phyloP scores from a whole-genome alignment of 2,888 invertebrate genomes.

The Noctua fimbriata region DNA sequence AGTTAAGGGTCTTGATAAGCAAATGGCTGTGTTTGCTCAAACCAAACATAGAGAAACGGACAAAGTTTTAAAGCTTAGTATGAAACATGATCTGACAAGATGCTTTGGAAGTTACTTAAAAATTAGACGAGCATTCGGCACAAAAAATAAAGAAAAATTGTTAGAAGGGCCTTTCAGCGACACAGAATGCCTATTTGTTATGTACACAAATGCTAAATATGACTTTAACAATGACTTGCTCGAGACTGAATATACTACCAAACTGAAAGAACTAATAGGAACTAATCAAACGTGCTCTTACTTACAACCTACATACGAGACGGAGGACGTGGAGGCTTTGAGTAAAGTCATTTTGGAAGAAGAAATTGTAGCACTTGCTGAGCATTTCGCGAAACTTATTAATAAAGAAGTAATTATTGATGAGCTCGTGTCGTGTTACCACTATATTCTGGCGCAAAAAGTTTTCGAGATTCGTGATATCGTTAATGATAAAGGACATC shows the following conservation, averaged over 20 bases:
- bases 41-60: background rate
- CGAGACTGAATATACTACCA: background rate
- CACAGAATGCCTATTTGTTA: constrained; percentile 4
- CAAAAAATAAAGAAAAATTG: background rate
- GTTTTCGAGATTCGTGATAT: background rate
- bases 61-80: background rate
- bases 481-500: background rate
- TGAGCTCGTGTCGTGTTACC: background rate
- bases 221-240: background rate
- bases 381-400: background rate
- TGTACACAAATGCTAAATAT: constrained; percentile 1
- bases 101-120: background rate
- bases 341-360: background rate
- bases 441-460: constrained; percentile 4
- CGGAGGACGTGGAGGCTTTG: background rate
- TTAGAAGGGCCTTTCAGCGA: background rate
- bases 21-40: constrained; percentile 1
- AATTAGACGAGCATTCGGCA: background rate
- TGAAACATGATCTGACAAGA: background rate
- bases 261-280: background rate
- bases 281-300: background rate
- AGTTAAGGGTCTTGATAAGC: background rate
- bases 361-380: background rate
- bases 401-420: background rate
- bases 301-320: background rate